These are phyloP conservation scores for Thinocorus orbignyianus DNA, from an alignment of 2,113 vertebrate species.

Conservation along the genomic window DNA sequence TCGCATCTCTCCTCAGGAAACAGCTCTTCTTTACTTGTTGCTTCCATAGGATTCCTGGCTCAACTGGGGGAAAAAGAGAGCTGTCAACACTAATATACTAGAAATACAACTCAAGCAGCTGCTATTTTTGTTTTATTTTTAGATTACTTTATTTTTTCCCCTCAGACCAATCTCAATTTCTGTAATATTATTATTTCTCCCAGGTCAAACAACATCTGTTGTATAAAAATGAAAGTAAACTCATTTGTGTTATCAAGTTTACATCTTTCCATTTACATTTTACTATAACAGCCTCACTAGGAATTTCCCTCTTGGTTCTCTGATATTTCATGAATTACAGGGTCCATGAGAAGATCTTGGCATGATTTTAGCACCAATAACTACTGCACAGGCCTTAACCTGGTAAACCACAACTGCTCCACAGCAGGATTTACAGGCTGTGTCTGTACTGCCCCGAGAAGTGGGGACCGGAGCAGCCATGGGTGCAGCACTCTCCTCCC, in stretches of 20 bases:
- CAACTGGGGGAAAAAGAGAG: conserved; percentile 4
- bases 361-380: not conserved
- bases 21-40: conserved; percentile 4
- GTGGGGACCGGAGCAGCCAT: not conserved
- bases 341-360: not conserved
- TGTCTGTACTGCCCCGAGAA: fast-evolving
- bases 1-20: not conserved
- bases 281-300: not conserved
- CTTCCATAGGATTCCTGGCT: conserved; percentile 33
- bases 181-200: conserved; percentile 66
- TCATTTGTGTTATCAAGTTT: conserved; percentile 63
- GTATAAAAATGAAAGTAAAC: conserved; percentile 63
- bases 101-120: conserved; percentile 70
- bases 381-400: not conserved
- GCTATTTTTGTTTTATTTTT: conserved; percentile 73
- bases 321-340: conserved; percentile 2
- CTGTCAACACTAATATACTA: conserved; percentile 62
- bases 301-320: not conserved
- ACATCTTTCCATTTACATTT: conserved; percentile 43
- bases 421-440: not conserved
- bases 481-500: not conserved
- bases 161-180: conserved; percentile 64
- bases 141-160: conserved; percentile 40
- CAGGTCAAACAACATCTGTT: conserved; percentile 74
- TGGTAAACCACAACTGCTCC: not conserved